These are phyloP conservation scores for Rhorus exstirpatorius DNA, from an alignment of 2,888 invertebrate species.

Conservation along the genomic window DNA sequence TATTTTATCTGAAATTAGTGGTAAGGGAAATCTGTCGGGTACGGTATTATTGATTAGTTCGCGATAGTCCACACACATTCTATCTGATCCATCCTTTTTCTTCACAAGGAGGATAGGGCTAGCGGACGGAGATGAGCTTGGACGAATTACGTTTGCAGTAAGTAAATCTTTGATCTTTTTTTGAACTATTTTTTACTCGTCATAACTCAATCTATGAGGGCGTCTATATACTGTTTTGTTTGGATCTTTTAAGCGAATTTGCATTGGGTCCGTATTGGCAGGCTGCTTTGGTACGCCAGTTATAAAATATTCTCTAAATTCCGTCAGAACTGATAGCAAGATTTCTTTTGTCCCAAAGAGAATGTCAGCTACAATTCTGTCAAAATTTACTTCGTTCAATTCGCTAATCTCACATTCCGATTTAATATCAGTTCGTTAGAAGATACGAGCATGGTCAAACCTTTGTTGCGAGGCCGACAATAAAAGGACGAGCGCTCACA, in stretches of 20 bases:
- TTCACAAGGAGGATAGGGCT: neutral
- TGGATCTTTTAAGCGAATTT: constrained; percentile 1
- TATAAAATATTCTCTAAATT: constrained; percentile 3
- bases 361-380: neutral
- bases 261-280: constrained; percentile 4
- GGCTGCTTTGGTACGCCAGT: neutral
- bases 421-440: constrained; percentile 2
- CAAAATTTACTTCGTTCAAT: neutral
- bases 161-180: constrained; percentile 3
- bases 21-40: constrained; percentile 18
- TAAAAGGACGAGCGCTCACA: no score
- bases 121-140: constrained; percentile 6
- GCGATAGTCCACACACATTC: constrained; percentile 6
- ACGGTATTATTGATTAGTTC: constrained; percentile 8
- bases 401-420: neutral
- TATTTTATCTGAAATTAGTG: constrained; percentile 2
- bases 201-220: constrained; percentile 1
- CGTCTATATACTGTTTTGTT: constrained; percentile 8
- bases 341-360: neutral
- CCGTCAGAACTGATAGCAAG: neutral
- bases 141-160: neutral
- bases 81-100: constrained; percentile 10
- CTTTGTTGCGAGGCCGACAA: no score
- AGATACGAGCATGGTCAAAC: neutral
- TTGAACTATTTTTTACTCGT: constrained; percentile 1